Evolutionary conservation across 2,888 invertebrate genomes (phyloP).

Genomic region (Eilema caniola): DNA sequence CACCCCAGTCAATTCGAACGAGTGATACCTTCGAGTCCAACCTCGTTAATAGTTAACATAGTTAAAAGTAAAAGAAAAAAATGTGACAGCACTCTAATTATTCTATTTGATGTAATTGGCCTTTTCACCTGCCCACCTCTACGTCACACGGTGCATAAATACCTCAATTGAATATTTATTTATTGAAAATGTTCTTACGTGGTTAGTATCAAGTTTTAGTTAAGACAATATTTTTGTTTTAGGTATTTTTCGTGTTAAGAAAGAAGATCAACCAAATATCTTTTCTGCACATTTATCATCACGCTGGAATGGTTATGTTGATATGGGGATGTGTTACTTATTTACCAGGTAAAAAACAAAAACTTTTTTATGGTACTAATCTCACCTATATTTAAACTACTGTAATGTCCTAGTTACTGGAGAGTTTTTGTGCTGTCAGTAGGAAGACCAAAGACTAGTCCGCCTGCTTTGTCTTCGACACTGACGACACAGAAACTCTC

Average conservation of each 20-base stretch:
- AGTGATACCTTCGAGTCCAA: too few species aligned
- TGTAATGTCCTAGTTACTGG: too few species aligned
- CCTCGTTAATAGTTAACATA: not conserved
- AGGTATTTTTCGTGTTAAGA: conserved; percentile 91
- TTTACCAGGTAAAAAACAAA: conserved; percentile 76
- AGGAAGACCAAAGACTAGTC: too few species aligned
- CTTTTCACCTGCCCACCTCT: not conserved
- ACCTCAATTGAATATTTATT: conserved; percentile 1
- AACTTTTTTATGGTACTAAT: too few species aligned
- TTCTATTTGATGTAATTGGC: not conserved
- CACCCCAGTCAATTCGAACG: too few species aligned
- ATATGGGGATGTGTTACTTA: conserved; percentile 89
- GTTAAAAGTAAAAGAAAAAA: not conserved
- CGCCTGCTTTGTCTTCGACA: too few species aligned
- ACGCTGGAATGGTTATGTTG: conserved; percentile 91
- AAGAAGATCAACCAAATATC: conserved; percentile 91
- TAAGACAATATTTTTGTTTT: conserved; percentile 50
- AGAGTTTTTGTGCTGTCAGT: too few species aligned
- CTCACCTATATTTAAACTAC: too few species aligned
- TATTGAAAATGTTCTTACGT: not conserved
- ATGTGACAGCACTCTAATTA: not conserved
- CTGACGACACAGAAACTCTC: too few species aligned
- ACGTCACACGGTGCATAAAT: not conserved
- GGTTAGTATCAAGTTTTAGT: not conserved
- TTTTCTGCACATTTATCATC: conserved; percentile 93